Base-by-base conservation (phyloP, 1,140 invertebrate species). In the Telenomus remus region DNA sequence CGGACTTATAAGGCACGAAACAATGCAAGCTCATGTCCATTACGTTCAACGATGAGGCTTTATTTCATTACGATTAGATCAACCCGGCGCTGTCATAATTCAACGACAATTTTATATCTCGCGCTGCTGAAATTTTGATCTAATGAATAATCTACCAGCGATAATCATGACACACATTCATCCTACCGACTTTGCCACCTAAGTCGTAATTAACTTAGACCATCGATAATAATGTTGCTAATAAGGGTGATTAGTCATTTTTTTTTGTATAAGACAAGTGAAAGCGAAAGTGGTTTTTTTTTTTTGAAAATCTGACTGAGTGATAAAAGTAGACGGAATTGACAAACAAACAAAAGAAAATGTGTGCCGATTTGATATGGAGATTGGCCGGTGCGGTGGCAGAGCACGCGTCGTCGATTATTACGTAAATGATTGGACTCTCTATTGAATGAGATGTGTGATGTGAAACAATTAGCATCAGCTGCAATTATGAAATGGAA, bases 61-160 rank as follows among this genome's bases (percentile, higher is more conserved):
- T 78, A 78, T 78, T 78, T 78, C 71, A 71, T 73, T 78, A 64
- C 68, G 75, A 77, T 77, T 77, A 77, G 57, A 77, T 77, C 75
- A 63, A 77, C 66, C 51, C 12, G 4, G 47, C 61, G 51, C 57
- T 75, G 63, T 70, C 72, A 76, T 73, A 70, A 69, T 72, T 76
- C 60, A 76, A 76, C 70, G 60, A 73, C 54, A 66, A 66, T 73
- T 76, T 74, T 51, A 16, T 76, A 71, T 66, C 60, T 66, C 69
- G n/a, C 34, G 27, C 63, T 64, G 19, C 2, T 68, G 51, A 59
- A 68, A 46, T 57, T 53, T 64, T 46, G 54, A 68, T 63, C 27
- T 65, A 47, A 74, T 68, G 66, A 70, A 70, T 56, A 76, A 71
- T 1, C 19, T 70, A 65, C 48, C 50, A 33, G 3, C 34, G 19